Evolutionary conservation across 2,888 invertebrate species (phyloP), one percentile per base, ranked within the genome.

Genomic region (Desoria tigrina): DNA sequence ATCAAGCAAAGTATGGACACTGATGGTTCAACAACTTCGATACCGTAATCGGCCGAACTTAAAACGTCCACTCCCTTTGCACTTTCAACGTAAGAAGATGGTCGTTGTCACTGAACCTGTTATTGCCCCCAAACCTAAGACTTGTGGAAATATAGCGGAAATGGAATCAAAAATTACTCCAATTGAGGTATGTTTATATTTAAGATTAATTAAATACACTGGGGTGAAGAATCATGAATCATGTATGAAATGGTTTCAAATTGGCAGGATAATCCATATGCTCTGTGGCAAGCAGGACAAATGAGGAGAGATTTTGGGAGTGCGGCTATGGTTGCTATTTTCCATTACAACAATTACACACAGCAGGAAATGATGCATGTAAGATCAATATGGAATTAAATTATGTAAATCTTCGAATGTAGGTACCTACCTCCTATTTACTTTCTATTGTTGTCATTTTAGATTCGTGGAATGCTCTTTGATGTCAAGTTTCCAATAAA

Each of bases 31-130:
- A 37, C 73, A 78, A 24, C 67, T 77, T 2, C 79, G 91, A 74
- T 89, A 85, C 79, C 84, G 88, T 24, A 87, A 88, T 2, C 89
- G 90, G 82, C 88, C 91, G 59, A 91, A 92, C 77, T 85, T 92
- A 49, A 88, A 89, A 79, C 86, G 83, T 72, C 92, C 92, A 1
- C 84, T 84, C 77, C 81, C 85, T 57, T 87, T 89, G 1, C 89
- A 89, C 79, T 90, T 86, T 78, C 84, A 86, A 72, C 84, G 87
- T 71, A 88, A 87, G 21, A 83, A 84, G 73, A 82, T 88, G 49
- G 79, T 88, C 53, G 85, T 85, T 72, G 81, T 90, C n/a, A 80
- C 87, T 0, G 84, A 85, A 77, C 90, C 90, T 0, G 81, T 82
- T 49, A 87, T 84, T 77, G 80, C 83, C 11, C 82, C 84, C 1